phyloP scores from a whole-genome alignment of 2,797 vertebrate genomes.

The Microctenopoma stevenorrisi region DNA sequence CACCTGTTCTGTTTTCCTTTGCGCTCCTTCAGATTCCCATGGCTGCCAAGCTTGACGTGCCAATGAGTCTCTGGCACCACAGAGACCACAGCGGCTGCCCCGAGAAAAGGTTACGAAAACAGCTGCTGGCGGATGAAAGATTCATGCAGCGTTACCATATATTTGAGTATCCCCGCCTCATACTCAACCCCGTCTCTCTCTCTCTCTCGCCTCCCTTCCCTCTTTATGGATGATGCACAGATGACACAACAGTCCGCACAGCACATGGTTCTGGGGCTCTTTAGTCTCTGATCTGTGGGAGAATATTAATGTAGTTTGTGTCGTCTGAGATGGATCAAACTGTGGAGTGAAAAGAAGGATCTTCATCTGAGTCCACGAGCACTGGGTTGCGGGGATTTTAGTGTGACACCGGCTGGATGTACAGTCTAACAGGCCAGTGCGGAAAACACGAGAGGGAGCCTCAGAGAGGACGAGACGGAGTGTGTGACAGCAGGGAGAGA shows the following conservation, averaged over 20 bases:
- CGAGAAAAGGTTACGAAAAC: slow-evolving; percentile 74
- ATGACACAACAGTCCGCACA: slow-evolving; percentile 71
- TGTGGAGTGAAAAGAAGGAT: slow-evolving; percentile 56
- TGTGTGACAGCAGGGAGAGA: slow-evolving; percentile 22
- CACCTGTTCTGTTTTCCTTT: slow-evolving; percentile 35
- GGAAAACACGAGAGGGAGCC: slow-evolving; percentile 66
- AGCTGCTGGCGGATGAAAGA: slow-evolving; percentile 78
- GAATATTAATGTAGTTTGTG: slow-evolving; percentile 70
- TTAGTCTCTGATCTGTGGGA: slow-evolving; percentile 69
- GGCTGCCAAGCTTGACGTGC: slow-evolving; percentile 47
- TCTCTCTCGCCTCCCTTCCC: slow-evolving; percentile 2
- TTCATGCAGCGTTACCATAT: slow-evolving; percentile 68
- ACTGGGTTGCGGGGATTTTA: slow-evolving; percentile 62
- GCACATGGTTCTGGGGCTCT: slow-evolving; percentile 60
- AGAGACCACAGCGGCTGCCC: slow-evolving; percentile 57
- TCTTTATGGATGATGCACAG: slow-evolving; percentile 63
- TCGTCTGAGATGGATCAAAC: slow-evolving; percentile 70
- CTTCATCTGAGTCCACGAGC: slow-evolving; percentile 65
- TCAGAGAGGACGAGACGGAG: slow-evolving; percentile 51
- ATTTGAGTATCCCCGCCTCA: slow-evolving; percentile 66
- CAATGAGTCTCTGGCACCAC: slow-evolving; percentile 53
- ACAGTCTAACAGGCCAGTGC: slow-evolving; percentile 68
- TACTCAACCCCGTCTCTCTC: slow-evolving; percentile 10
- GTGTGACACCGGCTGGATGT: slow-evolving; percentile 65
- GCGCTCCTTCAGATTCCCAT: slow-evolving; percentile 33